Evolutionary conservation across 2,113 vertebrate species (phyloP).

Genomic region (Paratilapia polleni): DNA sequence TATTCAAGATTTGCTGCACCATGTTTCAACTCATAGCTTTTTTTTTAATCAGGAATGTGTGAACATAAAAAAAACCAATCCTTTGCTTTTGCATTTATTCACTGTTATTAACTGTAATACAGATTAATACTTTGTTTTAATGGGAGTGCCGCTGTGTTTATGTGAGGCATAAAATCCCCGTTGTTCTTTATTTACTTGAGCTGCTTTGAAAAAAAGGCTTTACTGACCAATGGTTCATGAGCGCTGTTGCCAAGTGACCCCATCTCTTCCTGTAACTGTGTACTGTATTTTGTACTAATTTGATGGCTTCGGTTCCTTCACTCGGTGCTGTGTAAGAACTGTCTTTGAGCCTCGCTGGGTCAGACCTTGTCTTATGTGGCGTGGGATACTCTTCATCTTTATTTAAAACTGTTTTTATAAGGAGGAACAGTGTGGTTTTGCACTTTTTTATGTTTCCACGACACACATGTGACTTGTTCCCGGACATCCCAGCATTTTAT

Average conservation of each 20-base stretch:
- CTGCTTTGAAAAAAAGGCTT: constrained; percentile 66
- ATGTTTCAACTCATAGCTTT: constrained; percentile 68
- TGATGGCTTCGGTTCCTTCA: constrained; percentile 63
- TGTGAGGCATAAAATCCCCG: constrained; percentile 47
- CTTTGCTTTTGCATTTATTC: constrained; percentile 69
- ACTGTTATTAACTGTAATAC: constrained; percentile 62
- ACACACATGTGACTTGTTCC: constrained; percentile 77
- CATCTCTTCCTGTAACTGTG: constrained; percentile 66
- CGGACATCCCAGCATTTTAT: constrained; percentile 75
- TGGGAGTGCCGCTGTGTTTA: constrained; percentile 38
- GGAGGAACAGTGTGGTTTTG: constrained; percentile 79
- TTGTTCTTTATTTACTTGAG: constrained; percentile 74
- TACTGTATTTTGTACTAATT: constrained; percentile 79
- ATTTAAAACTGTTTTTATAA: constrained; percentile 81
- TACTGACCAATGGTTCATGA: constrained; percentile 72
- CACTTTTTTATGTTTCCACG: constrained; percentile 82
- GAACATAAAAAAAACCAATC: constrained; percentile 54
- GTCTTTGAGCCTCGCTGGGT: constrained; percentile 73
- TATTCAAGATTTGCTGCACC: constrained; percentile 61
- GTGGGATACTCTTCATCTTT: constrained; percentile 77
- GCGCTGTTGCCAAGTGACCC: constrained; percentile 61
- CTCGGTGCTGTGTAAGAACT: constrained; percentile 76
- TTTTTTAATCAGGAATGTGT: constrained; percentile 62
- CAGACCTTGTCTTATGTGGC: constrained; percentile 70
- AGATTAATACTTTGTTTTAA: constrained; percentile 48